Evolutionary conservation across 2,797 vertebrate genomes (phyloP), one percentile per base, ranked within the genome.

Genomic region (Lepus townsendii): DNA sequence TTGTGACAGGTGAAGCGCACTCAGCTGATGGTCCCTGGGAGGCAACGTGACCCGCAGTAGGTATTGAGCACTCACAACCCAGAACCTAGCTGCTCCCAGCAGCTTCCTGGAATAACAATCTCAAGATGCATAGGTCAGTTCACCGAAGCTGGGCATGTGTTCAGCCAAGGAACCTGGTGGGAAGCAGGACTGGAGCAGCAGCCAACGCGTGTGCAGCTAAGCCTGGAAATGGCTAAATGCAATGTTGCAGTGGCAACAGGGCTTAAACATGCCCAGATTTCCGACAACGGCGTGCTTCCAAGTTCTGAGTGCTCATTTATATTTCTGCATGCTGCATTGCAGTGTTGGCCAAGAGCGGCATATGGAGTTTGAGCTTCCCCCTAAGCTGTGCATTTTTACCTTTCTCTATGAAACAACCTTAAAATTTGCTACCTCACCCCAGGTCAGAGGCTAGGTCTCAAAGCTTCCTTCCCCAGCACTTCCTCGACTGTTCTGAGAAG

Each of bases 301-400:
- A 93, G 65, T 95, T 83, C 83, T 96, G 98, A 97, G 97, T 98
- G 98, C 96, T 98, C 97, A 97, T 97, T 98, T 98, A 66, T 96
- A 96, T 93, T 96, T 97, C 94, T 0, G 0, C 97, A 98, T 97
- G 96, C 97, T 98, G 95, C 90, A 97, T 96, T 95, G 89, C 77
- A 83, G 72, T 83, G 83, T 91, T 95, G 97, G 98, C 98, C 98
- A 98, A 96, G 95, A 97, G 84, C 98, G 96, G 97, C 97, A 98
- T 98, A 98, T 98, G 97, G 97, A 97, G 93, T 97, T 95, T 97
- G 97, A 97, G 94, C 75, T 90, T 96, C 93, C 97, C 89, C 96
- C 96, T 95, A 96, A 97, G 90, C 93, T 98, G 93, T 90, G 97
- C 94, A 97, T 98, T 98, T 97, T 96, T 97, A 95, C 97, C 95